These are phyloP conservation scores for Glossosoma conforme DNA, from an alignment of 1,140 invertebrate species.

Conservation along the genomic window DNA sequence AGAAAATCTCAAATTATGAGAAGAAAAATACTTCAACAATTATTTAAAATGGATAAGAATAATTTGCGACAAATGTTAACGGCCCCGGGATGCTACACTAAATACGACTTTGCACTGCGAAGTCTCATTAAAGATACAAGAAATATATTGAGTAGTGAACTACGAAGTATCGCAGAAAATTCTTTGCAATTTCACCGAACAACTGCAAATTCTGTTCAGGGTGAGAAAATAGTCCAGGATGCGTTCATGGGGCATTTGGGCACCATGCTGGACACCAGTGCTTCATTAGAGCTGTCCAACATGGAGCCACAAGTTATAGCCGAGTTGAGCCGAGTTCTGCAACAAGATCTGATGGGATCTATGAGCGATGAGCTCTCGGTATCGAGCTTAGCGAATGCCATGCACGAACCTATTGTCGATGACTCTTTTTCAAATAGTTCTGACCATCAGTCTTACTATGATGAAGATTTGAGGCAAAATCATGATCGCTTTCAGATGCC, in stretches of 20 bases:
- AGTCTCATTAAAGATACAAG: constrained; percentile 26
- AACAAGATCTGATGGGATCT: constrained; percentile 23
- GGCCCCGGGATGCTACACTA: constrained; percentile 15
- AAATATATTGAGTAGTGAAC: constrained; percentile 11
- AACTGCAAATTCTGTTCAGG: constrained; percentile 19
- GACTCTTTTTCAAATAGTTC: not conserved
- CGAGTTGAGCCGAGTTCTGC: constrained; percentile 25
- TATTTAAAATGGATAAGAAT: constrained; percentile 26
- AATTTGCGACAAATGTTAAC: constrained; percentile 20
- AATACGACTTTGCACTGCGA: constrained; percentile 24
- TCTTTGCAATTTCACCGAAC: constrained; percentile 21
- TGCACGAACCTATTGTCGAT: constrained; percentile 12
- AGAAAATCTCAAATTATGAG: constrained; percentile 24
- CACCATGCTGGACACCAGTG: constrained; percentile 25
- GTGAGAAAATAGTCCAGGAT: constrained; percentile 26
- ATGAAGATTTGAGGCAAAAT: not conserved
- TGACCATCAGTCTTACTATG: not conserved
- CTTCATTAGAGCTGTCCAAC: constrained; percentile 24
- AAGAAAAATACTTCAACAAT: constrained; percentile 26
- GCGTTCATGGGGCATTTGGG: constrained; percentile 27
- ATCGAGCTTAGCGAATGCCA: constrained; percentile 14
- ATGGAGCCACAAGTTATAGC: constrained; percentile 29
- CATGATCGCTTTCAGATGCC: not conserved
- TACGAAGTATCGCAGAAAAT: constrained; percentile 25
- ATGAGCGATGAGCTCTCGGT: constrained; percentile 18